Evolutionary conservation across 2,888 invertebrate genomes (phyloP).

Genomic region (Hydroisotoma schaefferi): DNA sequence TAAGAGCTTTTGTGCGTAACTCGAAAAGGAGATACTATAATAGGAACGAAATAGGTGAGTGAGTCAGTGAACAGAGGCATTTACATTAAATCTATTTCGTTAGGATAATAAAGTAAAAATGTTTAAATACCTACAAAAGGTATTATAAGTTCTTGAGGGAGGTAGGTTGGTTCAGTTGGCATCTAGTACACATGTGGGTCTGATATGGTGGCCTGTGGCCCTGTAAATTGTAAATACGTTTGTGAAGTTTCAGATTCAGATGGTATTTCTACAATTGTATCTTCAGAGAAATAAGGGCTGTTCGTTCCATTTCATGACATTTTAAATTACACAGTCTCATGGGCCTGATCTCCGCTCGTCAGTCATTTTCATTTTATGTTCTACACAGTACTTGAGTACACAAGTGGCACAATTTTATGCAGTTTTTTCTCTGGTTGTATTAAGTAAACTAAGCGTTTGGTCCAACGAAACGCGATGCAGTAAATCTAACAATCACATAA

Average conservation of each 20-base stretch:
- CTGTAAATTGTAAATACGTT: not conserved
- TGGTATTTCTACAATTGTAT: slow-evolving; percentile 5
- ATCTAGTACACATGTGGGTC: slow-evolving; percentile 12
- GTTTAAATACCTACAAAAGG: not conserved
- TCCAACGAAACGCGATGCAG: too few species aligned
- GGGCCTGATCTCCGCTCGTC: slow-evolving; percentile 1
- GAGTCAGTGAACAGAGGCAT: slow-evolving; percentile 4
- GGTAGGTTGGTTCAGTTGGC: slow-evolving; percentile 13
- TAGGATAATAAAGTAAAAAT: slow-evolving; percentile 8
- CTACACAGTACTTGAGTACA: too few species aligned
- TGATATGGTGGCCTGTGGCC: slow-evolving; percentile 13
- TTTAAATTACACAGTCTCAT: not conserved
- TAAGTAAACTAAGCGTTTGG: too few species aligned
- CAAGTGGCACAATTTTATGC: too few species aligned
- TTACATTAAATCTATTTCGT: not conserved
- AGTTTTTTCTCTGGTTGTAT: too few species aligned
- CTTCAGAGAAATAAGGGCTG: slow-evolving; percentile 5
- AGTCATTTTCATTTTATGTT: not conserved
- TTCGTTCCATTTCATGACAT: slow-evolving; percentile 14
- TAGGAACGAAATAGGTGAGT: not conserved
- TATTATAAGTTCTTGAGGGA: slow-evolving; percentile 7
- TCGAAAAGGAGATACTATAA: not conserved
- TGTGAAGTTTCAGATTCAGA: not conserved
- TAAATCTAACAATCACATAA: too few species aligned
- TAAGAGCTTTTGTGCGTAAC: not conserved